A percentile compares a stretch with the other conserved stretches of the same genome.
phyloP scores from a whole-genome alignment of 2,797 vertebrate species.

The Ctenopoma multispine region DNA sequence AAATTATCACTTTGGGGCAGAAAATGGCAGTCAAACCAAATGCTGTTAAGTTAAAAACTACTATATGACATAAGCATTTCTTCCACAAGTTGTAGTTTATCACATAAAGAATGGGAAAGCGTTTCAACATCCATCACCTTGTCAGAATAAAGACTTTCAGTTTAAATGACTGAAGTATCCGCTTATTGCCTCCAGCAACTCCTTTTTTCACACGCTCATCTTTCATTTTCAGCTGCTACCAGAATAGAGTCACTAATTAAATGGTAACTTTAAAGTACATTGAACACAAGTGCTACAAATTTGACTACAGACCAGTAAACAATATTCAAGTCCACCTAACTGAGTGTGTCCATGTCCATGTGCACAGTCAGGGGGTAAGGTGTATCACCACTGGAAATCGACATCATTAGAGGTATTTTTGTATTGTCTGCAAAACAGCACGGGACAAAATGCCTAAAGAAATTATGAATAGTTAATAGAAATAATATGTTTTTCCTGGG shows the following conservation, averaged over 20 bases:
- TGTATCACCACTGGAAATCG: slow-evolving; percentile 2
- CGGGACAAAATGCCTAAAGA: neutral
- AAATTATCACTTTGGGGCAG: slow-evolving; percentile 35
- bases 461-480: neutral
- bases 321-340: neutral
- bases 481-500: neutral
- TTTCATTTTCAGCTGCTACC: slow-evolving; percentile 11
- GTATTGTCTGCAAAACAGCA: neutral
- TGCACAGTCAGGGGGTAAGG: neutral
- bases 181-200: slow-evolving; percentile 5
- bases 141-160: slow-evolving; percentile 35
- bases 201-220: slow-evolving; percentile 24
- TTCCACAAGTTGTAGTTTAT: slow-evolving; percentile 36
- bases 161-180: slow-evolving; percentile 35
- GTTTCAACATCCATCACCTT: slow-evolving; percentile 55
- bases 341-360: neutral
- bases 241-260: neutral
- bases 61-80: slow-evolving; percentile 8
- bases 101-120: slow-evolving; percentile 30
- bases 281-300: too few species aligned
- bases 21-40: slow-evolving; percentile 55
- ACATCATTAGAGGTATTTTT: neutral
- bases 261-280: neutral
- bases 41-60: slow-evolving; percentile 51
- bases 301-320: too few species aligned